These are phyloP conservation scores for Anser cygnoides DNA, from an alignment of 2,113 vertebrate genomes.

Conservation along the genomic window DNA sequence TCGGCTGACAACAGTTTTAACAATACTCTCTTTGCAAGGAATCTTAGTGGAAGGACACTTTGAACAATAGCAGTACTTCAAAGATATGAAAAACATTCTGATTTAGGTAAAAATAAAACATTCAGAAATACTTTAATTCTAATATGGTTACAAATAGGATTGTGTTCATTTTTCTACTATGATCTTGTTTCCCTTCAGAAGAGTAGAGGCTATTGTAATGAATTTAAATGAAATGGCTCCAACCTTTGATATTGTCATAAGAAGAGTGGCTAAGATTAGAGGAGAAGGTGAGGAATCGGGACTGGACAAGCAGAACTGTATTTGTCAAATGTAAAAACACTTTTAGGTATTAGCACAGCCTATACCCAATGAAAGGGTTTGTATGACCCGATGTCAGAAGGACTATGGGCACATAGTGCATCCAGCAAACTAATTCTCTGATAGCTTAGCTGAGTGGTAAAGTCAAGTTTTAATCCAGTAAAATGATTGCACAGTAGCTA, in stretches of 20 bases:
- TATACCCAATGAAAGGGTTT: background rate
- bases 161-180: fast-evolving
- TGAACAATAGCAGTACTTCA: background rate
- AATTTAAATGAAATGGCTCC: background rate
- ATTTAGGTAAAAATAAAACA: background rate
- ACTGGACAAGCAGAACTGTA: background rate
- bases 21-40: background rate
- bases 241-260: background rate
- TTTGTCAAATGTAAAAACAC: background rate
- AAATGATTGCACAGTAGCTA: fast-evolving
- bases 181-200: background rate
- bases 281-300: background rate
- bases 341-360: background rate
- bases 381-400: background rate
- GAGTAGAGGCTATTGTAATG: background rate
- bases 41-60: background rate
- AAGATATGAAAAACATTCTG: background rate
- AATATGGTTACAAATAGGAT: fast-evolving
- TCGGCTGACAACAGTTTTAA: background rate
- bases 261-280: background rate
- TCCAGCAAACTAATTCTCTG: background rate
- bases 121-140: background rate
- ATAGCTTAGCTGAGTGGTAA: background rate
- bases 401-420: no score
- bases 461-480: background rate